These are phyloP conservation scores for Littorina saxatilis DNA, from an alignment of 1,140 invertebrate species.

Conservation along the genomic window DNA sequence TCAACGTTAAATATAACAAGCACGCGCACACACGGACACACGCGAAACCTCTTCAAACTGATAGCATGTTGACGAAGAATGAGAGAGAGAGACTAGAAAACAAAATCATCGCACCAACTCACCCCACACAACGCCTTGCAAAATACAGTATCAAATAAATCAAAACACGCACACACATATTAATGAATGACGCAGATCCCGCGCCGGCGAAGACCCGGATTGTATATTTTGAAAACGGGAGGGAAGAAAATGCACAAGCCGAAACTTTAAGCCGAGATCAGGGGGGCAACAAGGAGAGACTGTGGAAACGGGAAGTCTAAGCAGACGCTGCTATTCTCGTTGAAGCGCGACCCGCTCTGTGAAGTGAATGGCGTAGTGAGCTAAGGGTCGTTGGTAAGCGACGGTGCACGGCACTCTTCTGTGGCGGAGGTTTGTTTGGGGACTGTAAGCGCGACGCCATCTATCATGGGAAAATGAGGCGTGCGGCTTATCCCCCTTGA, in stretches of 20 bases:
- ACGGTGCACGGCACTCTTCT: slow-evolving; percentile 14
- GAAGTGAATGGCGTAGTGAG: slow-evolving; percentile 1
- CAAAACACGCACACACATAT: background rate
- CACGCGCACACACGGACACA: too few species aligned
- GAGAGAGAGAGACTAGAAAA: too few species aligned
- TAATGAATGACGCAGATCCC: background rate
- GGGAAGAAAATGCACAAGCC: background rate
- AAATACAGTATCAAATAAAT: background rate
- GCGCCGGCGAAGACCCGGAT: too few species aligned
- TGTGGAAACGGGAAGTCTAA: too few species aligned
- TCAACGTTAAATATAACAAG: too few species aligned
- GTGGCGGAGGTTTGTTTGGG: slow-evolving; percentile 30
- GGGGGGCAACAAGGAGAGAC: background rate
- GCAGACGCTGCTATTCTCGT: slow-evolving; percentile 19
- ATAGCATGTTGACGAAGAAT: too few species aligned
- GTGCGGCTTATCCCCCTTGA: slow-evolving; percentile 39
- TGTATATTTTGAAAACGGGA: background rate
- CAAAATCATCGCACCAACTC: background rate
- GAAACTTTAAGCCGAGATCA: background rate
- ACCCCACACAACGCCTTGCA: background rate
- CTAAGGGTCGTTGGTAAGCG: slow-evolving; percentile 20
- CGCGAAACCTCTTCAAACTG: too few species aligned
- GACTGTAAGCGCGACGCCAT: slow-evolving; percentile 19
- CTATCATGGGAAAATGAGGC: slow-evolving; percentile 40
- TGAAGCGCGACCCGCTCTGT: background rate